Base-by-base conservation (phyloP, 2,888 invertebrate genomes). In the Timandra comae region DNA sequence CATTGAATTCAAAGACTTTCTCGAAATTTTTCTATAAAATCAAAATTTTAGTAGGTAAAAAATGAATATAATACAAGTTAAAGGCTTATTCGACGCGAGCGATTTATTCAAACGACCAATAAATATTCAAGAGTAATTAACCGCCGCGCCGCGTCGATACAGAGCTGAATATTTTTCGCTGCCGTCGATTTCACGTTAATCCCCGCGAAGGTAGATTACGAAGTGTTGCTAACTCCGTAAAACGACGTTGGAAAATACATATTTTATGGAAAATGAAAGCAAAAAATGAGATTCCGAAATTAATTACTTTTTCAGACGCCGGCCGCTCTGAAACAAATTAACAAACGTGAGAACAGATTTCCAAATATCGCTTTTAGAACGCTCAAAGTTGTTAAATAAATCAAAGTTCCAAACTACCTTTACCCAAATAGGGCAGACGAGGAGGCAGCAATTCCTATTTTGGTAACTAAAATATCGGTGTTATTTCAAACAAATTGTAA, bases 101-200 rank as follows among this genome's bases (percentile, higher is more conserved):
- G 76, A 77, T 79, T 79, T 81, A 80, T 80, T 80, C 80, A 79
- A 81, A 81, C 77, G 80, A 80, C 78, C 79, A 78, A 81, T 82
- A 81, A 81, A 82, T 82, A 82, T 82, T 80, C 82, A 82, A 70
- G 66, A 81, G 80, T 80, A 81, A 81, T 81, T 80, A 81, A 76
- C 77, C 73, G 57, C 63, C 61, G 63, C 65, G 60, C 63, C 56
- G 56, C 68, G 62, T 62, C 74, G 68, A 73, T 71, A 68, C 62
- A 55, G 58, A 47, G 55, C 54, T 48, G 75, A 66, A 75, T 75
- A 76, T 78, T 77, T 79, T 75, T 77, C 63, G 65, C 69, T 59
- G 63, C 68, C 64, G 70, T 66, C 68, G 71, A 72, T 74, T 74
- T 68, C 53, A 57, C 70, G 69, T 64, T 77, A 77, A 80, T 77